Evolutionary conservation across 2,888 invertebrate species (phyloP).

Genomic region (Didymodactylos carnosus): DNA sequence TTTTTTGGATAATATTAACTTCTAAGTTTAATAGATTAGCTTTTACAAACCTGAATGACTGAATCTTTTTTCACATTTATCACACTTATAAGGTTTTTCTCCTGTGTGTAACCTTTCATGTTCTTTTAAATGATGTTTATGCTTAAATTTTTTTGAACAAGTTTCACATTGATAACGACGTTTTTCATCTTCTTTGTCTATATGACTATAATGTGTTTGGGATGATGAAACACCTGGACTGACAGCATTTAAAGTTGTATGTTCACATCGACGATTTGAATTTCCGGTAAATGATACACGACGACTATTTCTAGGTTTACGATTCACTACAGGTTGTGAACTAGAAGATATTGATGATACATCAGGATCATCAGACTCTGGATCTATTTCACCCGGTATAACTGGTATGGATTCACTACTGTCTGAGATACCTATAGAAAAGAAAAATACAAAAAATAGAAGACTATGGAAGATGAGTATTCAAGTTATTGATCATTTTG

Average conservation of each 20-base stretch:
- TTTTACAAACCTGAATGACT: constrained; percentile 12
- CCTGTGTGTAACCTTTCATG: constrained; percentile 13
- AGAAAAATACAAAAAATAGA: neutral
- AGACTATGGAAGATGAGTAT: too few species aligned
- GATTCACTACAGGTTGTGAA: neutral
- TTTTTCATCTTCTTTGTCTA: neutral
- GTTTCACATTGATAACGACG: neutral
- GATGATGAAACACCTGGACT: neutral
- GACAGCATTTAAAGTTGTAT: neutral
- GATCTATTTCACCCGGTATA: too few species aligned
- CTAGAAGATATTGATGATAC: neutral
- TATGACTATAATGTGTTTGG: neutral
- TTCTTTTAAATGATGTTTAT: constrained; percentile 14
- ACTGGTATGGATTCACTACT: too few species aligned
- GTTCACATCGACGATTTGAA: neutral
- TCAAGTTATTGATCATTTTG: too few species aligned
- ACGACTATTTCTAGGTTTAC: too few species aligned
- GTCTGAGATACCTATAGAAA: neutral
- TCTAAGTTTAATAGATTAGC: neutral
- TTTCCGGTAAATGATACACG: neutral
- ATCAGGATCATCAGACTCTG: neutral
- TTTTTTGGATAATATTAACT: too few species aligned
- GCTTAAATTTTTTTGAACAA: constrained; percentile 14
- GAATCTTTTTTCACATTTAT: constrained; percentile 11
- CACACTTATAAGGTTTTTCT: constrained; percentile 12